Percentiles rank a stretch among this genome's conserved stretches.
Conservation (phyloP, 2,888 invertebrate genomes). For the Phaonia tiefii region DNA sequence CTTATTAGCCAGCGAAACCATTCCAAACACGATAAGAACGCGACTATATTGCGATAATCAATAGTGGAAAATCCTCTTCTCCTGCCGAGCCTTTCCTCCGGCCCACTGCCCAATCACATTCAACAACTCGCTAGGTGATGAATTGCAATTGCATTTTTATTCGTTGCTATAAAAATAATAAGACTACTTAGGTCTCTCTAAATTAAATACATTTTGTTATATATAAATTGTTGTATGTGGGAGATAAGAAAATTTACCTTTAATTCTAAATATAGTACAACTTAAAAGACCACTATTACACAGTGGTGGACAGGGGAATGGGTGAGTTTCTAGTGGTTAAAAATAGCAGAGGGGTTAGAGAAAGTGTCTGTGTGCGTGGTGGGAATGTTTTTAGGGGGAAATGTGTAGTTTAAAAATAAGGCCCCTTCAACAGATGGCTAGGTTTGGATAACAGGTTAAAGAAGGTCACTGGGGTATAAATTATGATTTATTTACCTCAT, state of each 20-base stretch:
- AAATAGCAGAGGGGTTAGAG: no score
- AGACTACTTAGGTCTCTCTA: no score
- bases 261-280: conserved; percentile 7
- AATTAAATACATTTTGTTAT: neutral
- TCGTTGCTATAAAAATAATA: neutral
- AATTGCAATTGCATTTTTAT: conserved; percentile 5
- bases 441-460: no score
- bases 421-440: no score
- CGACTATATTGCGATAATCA: conserved; percentile 62
- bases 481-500: no score
- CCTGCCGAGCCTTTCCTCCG: neutral
- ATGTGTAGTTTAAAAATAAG: no score
- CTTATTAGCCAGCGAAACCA: conserved; percentile 81
- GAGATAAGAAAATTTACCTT: neutral
- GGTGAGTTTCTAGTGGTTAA: no score
- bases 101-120: neutral
- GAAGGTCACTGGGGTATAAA: no score
- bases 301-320: no score
- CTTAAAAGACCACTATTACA: no score
- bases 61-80: conserved; percentile 6
- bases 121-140: neutral
- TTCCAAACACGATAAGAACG: conserved; percentile 80
- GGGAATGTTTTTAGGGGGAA: no score
- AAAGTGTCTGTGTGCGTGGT: no score
- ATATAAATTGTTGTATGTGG: neutral